Evolutionary conservation across 2,797 vertebrate species (phyloP).

Genomic region (Leptatherina wallacei): DNA sequence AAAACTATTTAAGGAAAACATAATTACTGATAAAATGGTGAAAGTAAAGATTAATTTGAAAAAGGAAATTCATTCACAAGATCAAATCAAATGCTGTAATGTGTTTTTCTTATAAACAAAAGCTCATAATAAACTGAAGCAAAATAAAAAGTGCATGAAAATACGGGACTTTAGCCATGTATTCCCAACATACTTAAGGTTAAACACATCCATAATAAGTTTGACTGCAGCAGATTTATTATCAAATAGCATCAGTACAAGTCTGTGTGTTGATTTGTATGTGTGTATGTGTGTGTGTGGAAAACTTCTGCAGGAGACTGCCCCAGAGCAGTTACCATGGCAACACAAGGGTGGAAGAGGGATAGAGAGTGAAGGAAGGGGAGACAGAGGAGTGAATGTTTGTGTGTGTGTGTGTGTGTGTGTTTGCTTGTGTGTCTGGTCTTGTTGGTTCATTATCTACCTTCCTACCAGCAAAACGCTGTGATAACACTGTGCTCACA

Average conservation of each 20-base stretch:
- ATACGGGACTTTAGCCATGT: slow-evolving; percentile 41
- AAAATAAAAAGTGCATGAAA: slow-evolving; percentile 17
- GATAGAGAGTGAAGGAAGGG: slow-evolving; percentile 49
- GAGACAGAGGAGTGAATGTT: slow-evolving; percentile 39
- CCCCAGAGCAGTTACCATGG: slow-evolving; percentile 75
- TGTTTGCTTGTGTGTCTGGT: slow-evolving; percentile 38
- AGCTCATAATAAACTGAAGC: background rate
- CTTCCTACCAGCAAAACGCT: slow-evolving; percentile 65
- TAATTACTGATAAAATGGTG: background rate
- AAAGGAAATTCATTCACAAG: slow-evolving; percentile 1
- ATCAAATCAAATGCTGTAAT: slow-evolving; percentile 13
- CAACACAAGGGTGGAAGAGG: slow-evolving; percentile 65
- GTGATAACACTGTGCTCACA: slow-evolving; percentile 58
- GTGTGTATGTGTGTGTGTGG: slow-evolving; percentile 11
- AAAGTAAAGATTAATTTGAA: background rate
- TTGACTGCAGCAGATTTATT: slow-evolving; percentile 62
- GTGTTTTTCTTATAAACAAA: slow-evolving; percentile 5
- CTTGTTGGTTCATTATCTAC: slow-evolving; percentile 73
- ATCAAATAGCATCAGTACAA: slow-evolving; percentile 58
- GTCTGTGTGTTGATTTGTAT: slow-evolving; percentile 26
- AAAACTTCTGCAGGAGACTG: slow-evolving; percentile 73
- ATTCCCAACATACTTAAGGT: slow-evolving; percentile 63
- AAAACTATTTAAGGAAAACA: background rate
- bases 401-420: slow-evolving; percentile 33
- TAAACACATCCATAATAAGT: slow-evolving; percentile 68